Evolutionary conservation across 2,888 invertebrate genomes (phyloP), one percentile per base, ranked within the genome.

Genomic region (Synergus japonicus): DNA sequence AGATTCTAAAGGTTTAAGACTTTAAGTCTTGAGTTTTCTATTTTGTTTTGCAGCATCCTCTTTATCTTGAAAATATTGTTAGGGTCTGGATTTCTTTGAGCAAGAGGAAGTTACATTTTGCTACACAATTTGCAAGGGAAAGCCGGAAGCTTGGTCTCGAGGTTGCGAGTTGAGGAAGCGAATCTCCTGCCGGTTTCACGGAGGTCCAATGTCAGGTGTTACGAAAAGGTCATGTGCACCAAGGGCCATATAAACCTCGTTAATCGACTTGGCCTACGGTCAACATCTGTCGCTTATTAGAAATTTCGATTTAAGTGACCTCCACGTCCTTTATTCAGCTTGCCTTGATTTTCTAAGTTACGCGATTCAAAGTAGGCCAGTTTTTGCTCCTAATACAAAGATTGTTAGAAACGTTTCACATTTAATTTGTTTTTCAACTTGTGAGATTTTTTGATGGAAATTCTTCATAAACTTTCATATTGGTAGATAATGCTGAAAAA

Each of bases 111-210:
- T 60, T 13, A 60, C 18, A 60, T 60, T 60, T 22, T 81, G 82
- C 83, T 81, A 9, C 43, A 15, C 44, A 46, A 88, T 87, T 87
- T 81, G 82, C 83, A 82, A 84, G 85, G 84, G 87, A 89, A 89
- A 88, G 87, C 85, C 86, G 88, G 89, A 89, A 88, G 87, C 81
- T 76, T 15, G 44, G 41, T 76, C 44, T 64, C 63, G 63, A 76
- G 76, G 76, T 76, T 64, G 76, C 64, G 43, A 63, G 76, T 64
- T 60, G 60, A 76, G 76, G 76, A 76, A 76, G 76, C 46, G 76
- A 76, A 76, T 76, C 76, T 63, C 64, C 76, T 60, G 64, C 46
- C 18, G 18, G 41, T 76, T 76, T 76, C 64, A 63, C 63, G 76
- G 63, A 76, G 76, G 76, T 76, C 60, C 63, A 76, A 76, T 76